Evolutionary conservation across 2,113 vertebrate genomes (phyloP), one percentile per base, ranked within the genome.

Genomic region (Elephantulus edwardii): DNA sequence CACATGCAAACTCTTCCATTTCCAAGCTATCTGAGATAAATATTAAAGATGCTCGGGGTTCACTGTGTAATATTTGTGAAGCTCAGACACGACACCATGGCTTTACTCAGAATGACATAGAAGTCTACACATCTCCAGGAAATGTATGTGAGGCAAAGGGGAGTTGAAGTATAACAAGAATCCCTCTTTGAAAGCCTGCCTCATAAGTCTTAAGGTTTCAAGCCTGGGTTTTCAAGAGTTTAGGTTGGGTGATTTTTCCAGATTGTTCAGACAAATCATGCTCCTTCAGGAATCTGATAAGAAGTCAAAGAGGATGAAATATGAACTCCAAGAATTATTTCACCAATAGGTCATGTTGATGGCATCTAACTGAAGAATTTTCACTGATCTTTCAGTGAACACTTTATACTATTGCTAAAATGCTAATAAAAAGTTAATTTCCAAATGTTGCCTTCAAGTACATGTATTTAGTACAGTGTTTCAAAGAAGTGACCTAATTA

Each of bases 11-110:
- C 78, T 40, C 81, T 86, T 91, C 14, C 56, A 38, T 87, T 83
- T 83, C 50, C 20, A 62, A 76, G 79, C 83, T 91, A 91, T 81
- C 93, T 90, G 75, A 88, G 72, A 82, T 80, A 86, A 92, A 74
- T 30, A 4, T 87, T 89, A 80, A 92, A 78, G 56, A 83, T 80
- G n/a, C 35, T 89, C 48, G 71, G 12, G 77, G 77, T 91, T 92
- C n/a, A 66, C 66, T 76, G 3, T 76, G 12, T 90, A 83, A 46
- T 48, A 19, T 93, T 88, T 93, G 48, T 89, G 82, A 94, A 86
- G 71, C 17, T 87, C 40, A 50, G 40, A 76, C 3, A 62, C 20
- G 58, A 48, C 30, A 72, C 40, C 6, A 11, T 40, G n/a, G 30
- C 68, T 86, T 81, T 68, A 20, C 58, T 92, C 50, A 82, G 48